Percentiles rank a stretch among this genome's conserved stretches.
phyloP scores from a whole-genome alignment of 2,888 invertebrate species.

The Melipona bicolor region DNA sequence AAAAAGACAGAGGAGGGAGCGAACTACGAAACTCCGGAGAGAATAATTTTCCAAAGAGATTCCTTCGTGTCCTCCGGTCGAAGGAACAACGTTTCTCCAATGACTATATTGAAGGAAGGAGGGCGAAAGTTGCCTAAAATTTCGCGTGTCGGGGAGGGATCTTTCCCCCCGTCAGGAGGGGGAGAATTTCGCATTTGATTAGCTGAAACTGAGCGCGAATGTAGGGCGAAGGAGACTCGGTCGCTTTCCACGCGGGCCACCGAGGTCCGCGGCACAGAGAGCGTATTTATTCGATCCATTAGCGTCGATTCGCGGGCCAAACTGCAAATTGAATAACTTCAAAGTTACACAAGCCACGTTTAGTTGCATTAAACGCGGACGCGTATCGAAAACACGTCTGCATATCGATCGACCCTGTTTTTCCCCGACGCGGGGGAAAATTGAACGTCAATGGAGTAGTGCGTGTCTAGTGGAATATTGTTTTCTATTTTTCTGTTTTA shows the following conservation, averaged over 20 bases:
- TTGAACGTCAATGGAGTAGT: background rate
- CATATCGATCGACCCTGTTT: constrained; percentile 15
- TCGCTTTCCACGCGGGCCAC: constrained; percentile 22
- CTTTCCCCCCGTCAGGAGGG: background rate
- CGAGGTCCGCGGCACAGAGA: constrained; percentile 28
- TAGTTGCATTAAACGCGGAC: constrained; percentile 3
- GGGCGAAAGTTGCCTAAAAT: constrained; percentile 24
- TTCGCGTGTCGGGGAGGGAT: constrained; percentile 1
- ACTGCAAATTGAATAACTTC: constrained; percentile 43
- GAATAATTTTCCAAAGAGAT: constrained; percentile 17
- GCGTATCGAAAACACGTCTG: background rate
- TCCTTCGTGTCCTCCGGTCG: constrained; percentile 8
- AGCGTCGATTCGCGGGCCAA: constrained; percentile 25
- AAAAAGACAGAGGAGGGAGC: constrained; percentile 14
- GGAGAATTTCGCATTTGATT: constrained; percentile 18
- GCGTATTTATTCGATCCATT: constrained; percentile 55
- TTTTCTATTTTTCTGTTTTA: background rate
- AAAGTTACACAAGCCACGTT: constrained; percentile 5
- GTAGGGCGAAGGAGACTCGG: constrained; percentile 15
- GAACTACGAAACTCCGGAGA: constrained; percentile 19
- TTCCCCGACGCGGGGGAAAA: background rate
- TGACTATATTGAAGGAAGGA: constrained; percentile 34
- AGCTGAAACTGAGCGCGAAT: background rate
- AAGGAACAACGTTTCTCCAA: constrained; percentile 27
- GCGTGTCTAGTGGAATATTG: background rate